These are phyloP conservation scores for Capreolus pygargus DNA, from an alignment of 2,113 vertebrate genomes.

Conservation along the genomic window DNA sequence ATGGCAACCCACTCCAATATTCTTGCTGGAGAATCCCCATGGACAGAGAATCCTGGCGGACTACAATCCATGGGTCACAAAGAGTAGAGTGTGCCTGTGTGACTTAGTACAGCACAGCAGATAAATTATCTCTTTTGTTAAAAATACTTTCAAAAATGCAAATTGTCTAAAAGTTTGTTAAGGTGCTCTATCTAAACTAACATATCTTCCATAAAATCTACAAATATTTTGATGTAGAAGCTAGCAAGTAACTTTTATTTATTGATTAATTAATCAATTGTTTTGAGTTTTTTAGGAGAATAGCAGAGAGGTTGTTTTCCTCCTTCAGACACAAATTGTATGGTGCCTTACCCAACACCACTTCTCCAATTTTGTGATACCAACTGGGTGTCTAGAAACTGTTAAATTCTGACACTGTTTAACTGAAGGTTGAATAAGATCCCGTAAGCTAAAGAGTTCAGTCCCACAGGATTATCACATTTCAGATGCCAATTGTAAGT, in stretches of 20 bases:
- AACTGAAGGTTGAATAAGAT: background rate
- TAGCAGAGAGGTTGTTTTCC: background rate
- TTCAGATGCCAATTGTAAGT: background rate
- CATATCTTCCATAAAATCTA: background rate
- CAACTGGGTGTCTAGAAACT: background rate
- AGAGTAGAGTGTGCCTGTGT: background rate
- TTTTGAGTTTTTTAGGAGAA: background rate
- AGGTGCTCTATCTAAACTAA: background rate
- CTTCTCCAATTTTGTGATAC: background rate
- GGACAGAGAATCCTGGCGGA: background rate
- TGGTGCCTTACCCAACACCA: background rate
- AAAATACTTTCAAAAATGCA: background rate
- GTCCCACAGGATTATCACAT: too few species aligned
- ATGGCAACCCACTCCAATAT: background rate
- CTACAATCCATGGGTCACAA: background rate
- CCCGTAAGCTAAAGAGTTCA: background rate
- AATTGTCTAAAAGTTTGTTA: background rate
- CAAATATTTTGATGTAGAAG: background rate
- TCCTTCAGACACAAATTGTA: background rate
- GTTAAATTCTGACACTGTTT: background rate
- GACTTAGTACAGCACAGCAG: background rate
- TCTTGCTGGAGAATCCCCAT: background rate
- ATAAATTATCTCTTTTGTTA: background rate
- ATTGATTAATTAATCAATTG: background rate
- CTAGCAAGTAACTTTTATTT: background rate